Evolutionary conservation across 2,797 vertebrate genomes (phyloP).

Genomic region (Rhyacichthys aspro): DNA sequence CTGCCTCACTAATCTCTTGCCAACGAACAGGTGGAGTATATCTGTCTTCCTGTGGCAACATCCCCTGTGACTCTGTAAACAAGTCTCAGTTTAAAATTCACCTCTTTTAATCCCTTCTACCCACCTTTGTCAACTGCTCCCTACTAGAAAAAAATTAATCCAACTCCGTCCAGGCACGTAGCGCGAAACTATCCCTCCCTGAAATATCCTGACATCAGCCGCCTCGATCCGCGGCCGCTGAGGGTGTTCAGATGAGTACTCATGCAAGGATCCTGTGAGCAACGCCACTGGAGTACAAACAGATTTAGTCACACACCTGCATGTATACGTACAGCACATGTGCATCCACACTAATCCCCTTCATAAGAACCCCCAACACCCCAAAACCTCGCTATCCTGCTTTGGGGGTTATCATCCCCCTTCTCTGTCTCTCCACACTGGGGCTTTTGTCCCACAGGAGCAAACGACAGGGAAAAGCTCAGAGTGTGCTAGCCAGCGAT

Average conservation of each 20-base stretch:
- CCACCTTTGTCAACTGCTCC: constrained; percentile 39
- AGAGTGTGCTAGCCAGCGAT: constrained; percentile 61
- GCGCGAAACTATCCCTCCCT: constrained; percentile 57
- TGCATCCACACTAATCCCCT: constrained; percentile 65
- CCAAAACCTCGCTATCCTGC: constrained; percentile 53
- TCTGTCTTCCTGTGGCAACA: constrained; percentile 63
- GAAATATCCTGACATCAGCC: constrained; percentile 69
- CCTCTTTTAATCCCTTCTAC: constrained; percentile 67
- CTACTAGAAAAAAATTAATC: constrained; percentile 65
- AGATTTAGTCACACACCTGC: constrained; percentile 76
- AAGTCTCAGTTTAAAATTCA: constrained; percentile 75
- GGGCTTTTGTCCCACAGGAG: constrained; percentile 65
- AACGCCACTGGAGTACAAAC: constrained; percentile 57
- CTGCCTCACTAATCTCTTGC: constrained; percentile 63
- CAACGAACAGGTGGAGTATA: constrained; percentile 66
- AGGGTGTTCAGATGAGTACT: constrained; percentile 68
- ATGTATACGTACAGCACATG: constrained; percentile 56
- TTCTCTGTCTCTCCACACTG: constrained; percentile 57
- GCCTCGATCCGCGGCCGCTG: constrained; percentile 64
- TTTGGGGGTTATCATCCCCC: constrained; percentile 59
- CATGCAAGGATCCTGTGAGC: constrained; percentile 61
- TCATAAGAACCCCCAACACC: constrained; percentile 52
- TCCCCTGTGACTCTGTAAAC: constrained; percentile 71
- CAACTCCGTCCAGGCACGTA: constrained; percentile 51
- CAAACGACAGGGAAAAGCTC: constrained; percentile 62